phyloP scores from a whole-genome alignment of 2,113 vertebrate genomes.

The Sialia sialis region DNA sequence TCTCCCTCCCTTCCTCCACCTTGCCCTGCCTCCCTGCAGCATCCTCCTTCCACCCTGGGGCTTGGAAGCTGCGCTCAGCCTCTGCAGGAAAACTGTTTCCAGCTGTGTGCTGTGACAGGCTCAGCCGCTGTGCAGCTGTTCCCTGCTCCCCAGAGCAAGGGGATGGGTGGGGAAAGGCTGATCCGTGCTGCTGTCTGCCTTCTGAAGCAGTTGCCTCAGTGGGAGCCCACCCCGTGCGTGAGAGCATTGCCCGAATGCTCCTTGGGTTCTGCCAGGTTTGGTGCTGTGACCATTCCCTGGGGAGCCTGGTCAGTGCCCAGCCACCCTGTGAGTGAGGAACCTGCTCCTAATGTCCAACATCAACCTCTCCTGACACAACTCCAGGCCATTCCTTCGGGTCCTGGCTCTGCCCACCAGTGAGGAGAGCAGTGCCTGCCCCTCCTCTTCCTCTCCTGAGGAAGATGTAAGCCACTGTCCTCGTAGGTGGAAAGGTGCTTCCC shows the following conservation, averaged over 20 bases:
- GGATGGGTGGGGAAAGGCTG: background rate
- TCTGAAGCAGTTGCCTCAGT: background rate
- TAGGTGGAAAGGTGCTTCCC: background rate
- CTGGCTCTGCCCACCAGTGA: background rate
- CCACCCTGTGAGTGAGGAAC: background rate
- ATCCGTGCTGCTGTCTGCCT: background rate
- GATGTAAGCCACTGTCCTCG: background rate
- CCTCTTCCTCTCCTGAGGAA: background rate
- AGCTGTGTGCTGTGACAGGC: constrained; percentile 28
- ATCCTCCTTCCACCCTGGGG: constrained; percentile 4
- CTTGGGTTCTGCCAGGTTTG: background rate
- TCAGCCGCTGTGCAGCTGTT: background rate
- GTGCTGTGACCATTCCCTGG: background rate
- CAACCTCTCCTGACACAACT: background rate
- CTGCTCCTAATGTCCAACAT: background rate
- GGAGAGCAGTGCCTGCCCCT: background rate
- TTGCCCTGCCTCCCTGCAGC: background rate
- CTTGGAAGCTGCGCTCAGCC: background rate
- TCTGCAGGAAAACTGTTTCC: constrained; percentile 47
- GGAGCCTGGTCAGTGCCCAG: background rate
- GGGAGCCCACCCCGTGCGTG: background rate
- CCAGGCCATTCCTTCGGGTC: background rate
- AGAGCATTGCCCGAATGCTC: background rate
- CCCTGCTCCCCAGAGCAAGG: background rate
- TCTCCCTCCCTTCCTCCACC: background rate